Base-by-base conservation (phyloP, 2,113 vertebrate genomes). In the Corydoras sp. region DNA sequence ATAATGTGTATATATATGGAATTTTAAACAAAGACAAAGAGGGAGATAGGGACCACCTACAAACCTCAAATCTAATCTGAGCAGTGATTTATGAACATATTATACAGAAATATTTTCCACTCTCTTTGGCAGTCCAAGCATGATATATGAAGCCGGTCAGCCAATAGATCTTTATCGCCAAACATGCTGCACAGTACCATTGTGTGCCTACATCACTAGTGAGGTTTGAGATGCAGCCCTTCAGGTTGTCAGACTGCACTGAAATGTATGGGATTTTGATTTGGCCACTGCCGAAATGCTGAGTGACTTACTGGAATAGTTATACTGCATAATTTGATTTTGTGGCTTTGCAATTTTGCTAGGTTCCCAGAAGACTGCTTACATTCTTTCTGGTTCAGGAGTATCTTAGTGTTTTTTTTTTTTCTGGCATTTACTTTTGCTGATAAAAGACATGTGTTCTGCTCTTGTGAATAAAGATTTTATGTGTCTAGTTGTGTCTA, bases 11-110 rank as follows among this genome's bases (percentile, higher is more conserved):
- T 24, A 24, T 24, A 24, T 24, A 24, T 24, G 18, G 18, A 24
- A 24, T 24, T 24, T 24, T 24, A 24, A 24, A 43, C 35, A 43
- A 43, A 43, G 3, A 53, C 13, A 53, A 10, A 53, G 10, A 8
- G 62, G 62, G 67, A 77, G 49, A 62, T 29, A 55, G 35, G 74
- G 77, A 78, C 75, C 58, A 63, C 65, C 59, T 75, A 65, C 77
- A 78, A 73, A 10, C 18, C 61, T 77, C 70, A 79, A 51, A 72
- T 68, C n/a, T 81, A 61, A 79, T 72, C 65, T 77, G 65, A 74
- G 68, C 61, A 62, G 74, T 84, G 80, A 86, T 86, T 81, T 80
- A 84, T 86, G 77, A 76, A 79, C 76, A 72, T 82, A 83, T 85
- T 82, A 80, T 74, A 76, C 59, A 78, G 73, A 81, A 65, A 62